Conservation (phyloP, 1,140 invertebrate genomes). For the Psix sp. region DNA sequence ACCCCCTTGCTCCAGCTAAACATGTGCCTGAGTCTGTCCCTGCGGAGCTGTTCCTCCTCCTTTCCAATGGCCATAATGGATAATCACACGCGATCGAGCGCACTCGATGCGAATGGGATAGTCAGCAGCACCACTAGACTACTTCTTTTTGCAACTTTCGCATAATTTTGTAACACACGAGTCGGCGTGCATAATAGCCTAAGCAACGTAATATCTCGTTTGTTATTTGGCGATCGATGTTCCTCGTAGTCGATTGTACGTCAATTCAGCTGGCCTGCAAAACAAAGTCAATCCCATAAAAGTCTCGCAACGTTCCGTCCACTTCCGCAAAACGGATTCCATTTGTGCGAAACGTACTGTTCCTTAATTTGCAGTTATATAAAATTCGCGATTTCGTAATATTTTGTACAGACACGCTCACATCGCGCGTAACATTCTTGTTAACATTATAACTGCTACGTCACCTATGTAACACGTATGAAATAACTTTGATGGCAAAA, state of each 20-base stretch:
- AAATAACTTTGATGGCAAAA: conserved; percentile 49
- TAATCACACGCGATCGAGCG: conserved; percentile 7
- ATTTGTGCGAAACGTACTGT: conserved; percentile 19
- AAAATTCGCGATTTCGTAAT: conserved; percentile 48
- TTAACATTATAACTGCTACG: conserved; percentile 49
- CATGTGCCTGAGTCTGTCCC: conserved; percentile 72
- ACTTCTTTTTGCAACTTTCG: conserved; percentile 20
- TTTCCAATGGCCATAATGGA: conserved; percentile 62
- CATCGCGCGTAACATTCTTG: conserved; percentile 35
- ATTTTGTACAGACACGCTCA: conserved; percentile 16
- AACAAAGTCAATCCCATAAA: background rate
- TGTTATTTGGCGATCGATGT: no score
- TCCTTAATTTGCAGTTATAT: conserved; percentile 42
- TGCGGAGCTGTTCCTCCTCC: conserved; percentile 66
- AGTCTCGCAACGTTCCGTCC: background rate
- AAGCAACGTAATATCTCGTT: conserved; percentile 4
- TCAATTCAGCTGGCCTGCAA: conserved; percentile 13
- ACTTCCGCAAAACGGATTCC: conserved; percentile 44
- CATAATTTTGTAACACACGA: conserved; percentile 27
- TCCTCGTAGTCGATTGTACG: no score
- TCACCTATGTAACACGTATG: conserved; percentile 47
- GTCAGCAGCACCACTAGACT: conserved; percentile 9
- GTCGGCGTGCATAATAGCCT: conserved; percentile 12
- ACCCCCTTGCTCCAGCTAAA: conserved; percentile 74
- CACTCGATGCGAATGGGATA: conserved; percentile 9